Base-by-base conservation (phyloP, 2,113 vertebrate species). In the Polypterus bichir region DNA sequence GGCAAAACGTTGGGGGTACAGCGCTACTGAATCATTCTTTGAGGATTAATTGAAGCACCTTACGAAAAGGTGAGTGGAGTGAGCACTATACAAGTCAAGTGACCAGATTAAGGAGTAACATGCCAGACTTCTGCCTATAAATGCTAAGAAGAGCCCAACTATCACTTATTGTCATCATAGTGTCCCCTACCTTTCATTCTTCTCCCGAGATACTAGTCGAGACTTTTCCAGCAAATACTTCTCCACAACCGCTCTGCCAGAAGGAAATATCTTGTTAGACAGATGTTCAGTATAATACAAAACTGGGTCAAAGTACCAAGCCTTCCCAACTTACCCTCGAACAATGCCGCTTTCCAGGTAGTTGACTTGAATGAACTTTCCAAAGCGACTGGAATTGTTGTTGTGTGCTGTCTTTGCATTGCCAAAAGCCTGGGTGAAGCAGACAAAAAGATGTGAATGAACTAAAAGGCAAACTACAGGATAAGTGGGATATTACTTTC, bases 151-250 rank as follows among this genome's bases (percentile, higher is more conserved):
- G 27, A 27, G 27, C 27, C 27, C 27, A 27, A 27, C 27, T 27
- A 27, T 27, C 1, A 27, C 27, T 27, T 27, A 27, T 27, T 27
- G 27, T 27, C 27, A 27, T 27, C 2, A 27, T 27, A 27, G 46
- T 67, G 47, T 73, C 57, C 57, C 69, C 73, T 78, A 97, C 96
- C 96, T 92, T 82, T 99, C 96, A 47, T 97, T 94, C 71, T 98
- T 95, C 73, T 92, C 96, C 76, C 88, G 89, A 71, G 96, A 99
- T 56, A 98, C 96, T 63, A 98, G 81, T 4, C 94, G 93, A 70
- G 94, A 98, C 75, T 98, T 98, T 77, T 98, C 96, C 73, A 98
- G 89, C 73, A 98, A 86, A 67, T 98, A 98, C 69, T 98, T 98
- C 80, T 98, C 96, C 59, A 98, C 96, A 54, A 98, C 91, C 48